Evolutionary conservation across 2,888 invertebrate species (phyloP), one percentile per base, ranked within the genome.

Genomic region (Choreutis nemorana): DNA sequence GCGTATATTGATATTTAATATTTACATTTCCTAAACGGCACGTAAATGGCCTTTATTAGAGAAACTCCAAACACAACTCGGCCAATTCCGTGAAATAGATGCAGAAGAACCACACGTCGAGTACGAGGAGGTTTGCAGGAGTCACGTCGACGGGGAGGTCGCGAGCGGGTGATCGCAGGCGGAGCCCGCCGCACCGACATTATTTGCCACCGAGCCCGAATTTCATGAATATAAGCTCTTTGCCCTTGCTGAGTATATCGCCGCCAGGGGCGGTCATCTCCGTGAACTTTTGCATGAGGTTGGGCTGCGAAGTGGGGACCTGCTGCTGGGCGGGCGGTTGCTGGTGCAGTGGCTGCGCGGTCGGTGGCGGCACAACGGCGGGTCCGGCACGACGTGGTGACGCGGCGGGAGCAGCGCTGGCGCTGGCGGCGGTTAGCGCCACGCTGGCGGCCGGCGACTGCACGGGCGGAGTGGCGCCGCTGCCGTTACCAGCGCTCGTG

Each of bases 221-320:
- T 80, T 91, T 91, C 89, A 94, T 94, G 75, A 94, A 94, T 66
- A 94, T 91, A 45, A 94, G 87, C 81, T 94, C 94, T 79, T 94
- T 94, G 55, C 94, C 94, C 73, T 94, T 94, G 58, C 93, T 92
- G 50, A 94, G 83, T 47, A 94, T 91, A 62, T 93, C 93, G 50
- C 92, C 92, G 40, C 93, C 93, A 46, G 92, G 91, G 37, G 89
- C 89, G 32, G 92, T 90, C 81, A 93, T 91, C 64, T 93, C 93
- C 50, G 90, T 87, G 62, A 93, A 86, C 72, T 93, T 93, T 66
- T 92, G 91, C 87, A 93, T 92, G 44, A 93, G 83, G 71, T 91
- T 92, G 34, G 89, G 89, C 41, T 78, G 59, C 57, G 65, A 48
- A 35, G 70, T 57, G 32, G 82, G 59, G 39, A 73, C 80, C 36